phyloP scores from a whole-genome alignment of 1,140 invertebrate species.

The Dinoponera quadriceps region DNA sequence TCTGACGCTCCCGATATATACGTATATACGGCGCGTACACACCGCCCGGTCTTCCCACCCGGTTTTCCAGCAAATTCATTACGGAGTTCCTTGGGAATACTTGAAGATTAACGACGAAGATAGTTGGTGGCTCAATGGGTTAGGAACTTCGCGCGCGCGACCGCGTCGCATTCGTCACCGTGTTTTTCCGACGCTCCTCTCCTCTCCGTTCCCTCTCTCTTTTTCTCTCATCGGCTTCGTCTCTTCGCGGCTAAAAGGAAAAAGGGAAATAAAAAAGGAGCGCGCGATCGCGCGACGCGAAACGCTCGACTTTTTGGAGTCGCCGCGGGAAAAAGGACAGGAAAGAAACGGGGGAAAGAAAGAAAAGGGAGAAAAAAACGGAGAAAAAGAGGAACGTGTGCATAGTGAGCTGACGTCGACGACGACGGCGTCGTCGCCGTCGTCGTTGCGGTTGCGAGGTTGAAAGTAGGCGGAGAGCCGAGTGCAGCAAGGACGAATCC shows the following conservation, averaged over 20 bases:
- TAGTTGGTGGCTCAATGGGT: constrained; percentile 19
- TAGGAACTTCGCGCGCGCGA: constrained; percentile 6
- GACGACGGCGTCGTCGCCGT: neutral
- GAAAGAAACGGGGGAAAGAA: neutral
- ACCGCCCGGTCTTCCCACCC: constrained; percentile 20
- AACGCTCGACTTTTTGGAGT: constrained; percentile 25
- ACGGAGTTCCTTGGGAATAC: constrained; percentile 51
- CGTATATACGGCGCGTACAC: constrained; percentile 38
- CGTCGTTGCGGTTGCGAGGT: constrained; percentile 51
- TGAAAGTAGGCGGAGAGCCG: constrained; percentile 57
- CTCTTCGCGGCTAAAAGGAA: constrained; percentile 16
- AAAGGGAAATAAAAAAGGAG: neutral
- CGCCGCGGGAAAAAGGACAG: neutral
- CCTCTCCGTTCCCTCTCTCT: neutral
- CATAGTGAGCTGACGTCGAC: constrained; percentile 11
- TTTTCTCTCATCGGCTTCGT: constrained; percentile 22
- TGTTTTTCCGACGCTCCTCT: constrained; percentile 5
- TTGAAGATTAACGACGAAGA: constrained; percentile 57
- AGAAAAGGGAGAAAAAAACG: neutral
- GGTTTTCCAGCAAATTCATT: constrained; percentile 57
- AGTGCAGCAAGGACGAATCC: constrained; percentile 57
- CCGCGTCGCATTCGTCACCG: constrained; percentile 31
- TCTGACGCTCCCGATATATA: constrained; percentile 53
- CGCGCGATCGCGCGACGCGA: neutral
- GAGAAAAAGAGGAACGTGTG: neutral